phyloP scores from a whole-genome alignment of 2,113 vertebrate genomes.

The mouse (Mus musculus) region GRCm39 chr10:74202501-74203000 shows the following conservation, averaged over 20 bases:
- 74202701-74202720: neutral
- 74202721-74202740: neutral
- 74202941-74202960: neutral
- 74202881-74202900: neutral
- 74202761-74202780: neutral
- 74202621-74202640: neutral
- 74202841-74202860: neutral
- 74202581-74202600: neutral
- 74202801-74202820: neutral
- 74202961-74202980: too few relatives aligned
- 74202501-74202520: neutral
- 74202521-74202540: neutral
- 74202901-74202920: neutral
- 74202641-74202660: neutral
- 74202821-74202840: neutral
- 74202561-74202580: neutral
- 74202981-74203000: neutral
- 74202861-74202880: neutral
- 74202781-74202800: neutral
- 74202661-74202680: neutral
- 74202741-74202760: neutral
- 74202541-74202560: neutral
- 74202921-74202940: neutral
- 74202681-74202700: neutral
- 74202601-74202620: neutral